These are phyloP conservation scores for Cyprinella venusta DNA, from an alignment of 2,797 vertebrate species.

Conservation along the genomic window DNA sequence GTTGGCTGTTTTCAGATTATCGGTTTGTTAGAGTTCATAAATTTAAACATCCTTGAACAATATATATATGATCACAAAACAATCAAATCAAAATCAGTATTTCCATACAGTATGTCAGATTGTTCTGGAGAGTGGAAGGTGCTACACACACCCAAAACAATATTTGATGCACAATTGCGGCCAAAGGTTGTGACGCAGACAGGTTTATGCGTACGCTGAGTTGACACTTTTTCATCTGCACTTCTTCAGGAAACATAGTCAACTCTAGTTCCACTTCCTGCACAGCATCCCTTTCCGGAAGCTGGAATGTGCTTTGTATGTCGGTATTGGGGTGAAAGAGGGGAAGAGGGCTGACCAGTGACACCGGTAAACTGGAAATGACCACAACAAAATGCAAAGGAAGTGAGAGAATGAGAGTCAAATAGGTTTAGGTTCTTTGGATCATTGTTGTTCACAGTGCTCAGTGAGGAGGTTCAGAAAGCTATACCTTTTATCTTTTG, in stretches of 20 bases:
- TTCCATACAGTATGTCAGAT: not conserved
- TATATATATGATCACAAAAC: too few relatives aligned
- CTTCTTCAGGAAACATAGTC: constrained; percentile 61
- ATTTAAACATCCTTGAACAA: not conserved
- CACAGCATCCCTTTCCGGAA: constrained; percentile 31
- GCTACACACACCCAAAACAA: not conserved
- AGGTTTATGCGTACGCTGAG: constrained; percentile 54
- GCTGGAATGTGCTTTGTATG: constrained; percentile 35
- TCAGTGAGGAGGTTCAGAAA: constrained; percentile 15
- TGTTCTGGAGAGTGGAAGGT: not conserved
- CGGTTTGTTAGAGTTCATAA: not conserved
- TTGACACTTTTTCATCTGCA: constrained; percentile 56
- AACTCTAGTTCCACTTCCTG: constrained; percentile 57
- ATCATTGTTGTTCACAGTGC: constrained; percentile 20
- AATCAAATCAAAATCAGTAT: too few relatives aligned
- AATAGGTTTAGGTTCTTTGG: constrained; percentile 16
- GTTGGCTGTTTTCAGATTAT: constrained; percentile 3
- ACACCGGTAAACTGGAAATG: constrained; percentile 57
- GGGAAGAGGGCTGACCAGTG: constrained; percentile 27
- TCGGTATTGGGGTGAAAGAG: constrained; percentile 15
- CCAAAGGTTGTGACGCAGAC: constrained; percentile 1
- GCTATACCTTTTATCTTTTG: constrained; percentile 43
- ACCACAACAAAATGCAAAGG: constrained; percentile 39
- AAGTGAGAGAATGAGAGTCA: constrained; percentile 30
- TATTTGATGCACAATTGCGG: not conserved